Evolutionary conservation across 2,113 vertebrate species (phyloP).

Genomic region (Gambusia affinis): DNA sequence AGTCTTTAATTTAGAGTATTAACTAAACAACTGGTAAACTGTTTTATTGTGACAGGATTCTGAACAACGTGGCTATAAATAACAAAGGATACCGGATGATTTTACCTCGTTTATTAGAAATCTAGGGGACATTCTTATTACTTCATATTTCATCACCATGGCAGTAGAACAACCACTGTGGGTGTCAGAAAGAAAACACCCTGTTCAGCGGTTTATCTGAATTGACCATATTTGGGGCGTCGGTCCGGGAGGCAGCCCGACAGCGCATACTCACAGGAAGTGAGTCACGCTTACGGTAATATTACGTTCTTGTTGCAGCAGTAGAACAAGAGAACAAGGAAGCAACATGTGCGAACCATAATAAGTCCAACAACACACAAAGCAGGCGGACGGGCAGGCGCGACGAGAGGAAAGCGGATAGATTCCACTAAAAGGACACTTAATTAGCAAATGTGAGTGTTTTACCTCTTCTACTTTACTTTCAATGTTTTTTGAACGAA

Average conservation of each 20-base stretch:
- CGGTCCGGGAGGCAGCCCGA: neutral
- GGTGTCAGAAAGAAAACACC: neutral
- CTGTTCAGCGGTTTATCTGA: conserved; percentile 19
- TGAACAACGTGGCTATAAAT: neutral
- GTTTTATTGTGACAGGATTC: neutral
- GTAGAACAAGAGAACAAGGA: conserved; percentile 66
- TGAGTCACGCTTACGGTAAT: conserved; percentile 80
- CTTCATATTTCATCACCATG: neutral
- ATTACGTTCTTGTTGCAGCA: conserved; percentile 48
- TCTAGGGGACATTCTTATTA: neutral
- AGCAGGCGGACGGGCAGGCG: neutral
- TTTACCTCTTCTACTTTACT: neutral
- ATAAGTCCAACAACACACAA: conserved; percentile 42
- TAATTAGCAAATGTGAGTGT: conserved; percentile 32
- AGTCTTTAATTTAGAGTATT: neutral
- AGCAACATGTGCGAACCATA: conserved; percentile 69
- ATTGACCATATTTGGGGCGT: conserved; percentile 72
- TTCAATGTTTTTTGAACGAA: neutral
- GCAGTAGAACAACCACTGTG: neutral
- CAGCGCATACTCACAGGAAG: conserved; percentile 69
- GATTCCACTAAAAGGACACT: neutral
- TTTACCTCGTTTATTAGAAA: neutral
- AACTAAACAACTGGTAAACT: neutral
- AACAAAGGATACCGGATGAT: neutral
- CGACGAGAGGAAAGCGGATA: neutral